Percentiles rank a stretch among this genome's conserved stretches.
These are phyloP conservation scores for Panulirus ornatus DNA, from an alignment of 1,140 invertebrate species.

Conservation along the genomic window DNA sequence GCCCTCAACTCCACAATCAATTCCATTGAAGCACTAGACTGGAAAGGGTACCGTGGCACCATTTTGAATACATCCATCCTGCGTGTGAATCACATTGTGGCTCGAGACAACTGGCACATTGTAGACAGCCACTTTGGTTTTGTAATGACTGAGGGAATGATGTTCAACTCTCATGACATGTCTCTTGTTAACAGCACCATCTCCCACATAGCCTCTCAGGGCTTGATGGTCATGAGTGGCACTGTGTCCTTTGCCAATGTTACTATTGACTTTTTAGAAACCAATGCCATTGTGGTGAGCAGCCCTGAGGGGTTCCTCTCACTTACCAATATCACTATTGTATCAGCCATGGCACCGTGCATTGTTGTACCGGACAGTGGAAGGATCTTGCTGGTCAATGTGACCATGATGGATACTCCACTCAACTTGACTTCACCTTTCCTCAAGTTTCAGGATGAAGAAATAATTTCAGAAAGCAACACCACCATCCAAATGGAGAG, in stretches of 20 bases:
- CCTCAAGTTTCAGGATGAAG: slow-evolving; percentile 46
- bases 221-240: slow-evolving; percentile 36
- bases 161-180: slow-evolving; percentile 49
- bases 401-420: slow-evolving; percentile 18
- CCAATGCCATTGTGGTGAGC: slow-evolving; percentile 10
- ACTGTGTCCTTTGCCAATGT: slow-evolving; percentile 43
- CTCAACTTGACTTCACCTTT: slow-evolving; percentile 28
- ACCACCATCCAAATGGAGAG: neutral
- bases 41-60: slow-evolving; percentile 51
- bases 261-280: slow-evolving; percentile 40
- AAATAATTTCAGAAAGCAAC: neutral
- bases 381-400: slow-evolving; percentile 22
- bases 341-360: slow-evolving; percentile 6
- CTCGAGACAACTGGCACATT: slow-evolving; percentile 48
- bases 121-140: slow-evolving; percentile 30
- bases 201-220: slow-evolving; percentile 20
- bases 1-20: slow-evolving; percentile 62
- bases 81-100: slow-evolving; percentile 16
- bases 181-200: slow-evolving; percentile 50
- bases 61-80: slow-evolving; percentile 34
- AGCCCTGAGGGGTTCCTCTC: slow-evolving; percentile 25
- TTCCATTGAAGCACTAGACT: slow-evolving; percentile 34
- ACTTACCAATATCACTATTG: slow-evolving; percentile 43
- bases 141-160: slow-evolving; percentile 28
- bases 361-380: slow-evolving; percentile 35